Evolutionary conservation across 1,140 invertebrate species (phyloP).

Genomic region (Camponotus floridanus): DNA sequence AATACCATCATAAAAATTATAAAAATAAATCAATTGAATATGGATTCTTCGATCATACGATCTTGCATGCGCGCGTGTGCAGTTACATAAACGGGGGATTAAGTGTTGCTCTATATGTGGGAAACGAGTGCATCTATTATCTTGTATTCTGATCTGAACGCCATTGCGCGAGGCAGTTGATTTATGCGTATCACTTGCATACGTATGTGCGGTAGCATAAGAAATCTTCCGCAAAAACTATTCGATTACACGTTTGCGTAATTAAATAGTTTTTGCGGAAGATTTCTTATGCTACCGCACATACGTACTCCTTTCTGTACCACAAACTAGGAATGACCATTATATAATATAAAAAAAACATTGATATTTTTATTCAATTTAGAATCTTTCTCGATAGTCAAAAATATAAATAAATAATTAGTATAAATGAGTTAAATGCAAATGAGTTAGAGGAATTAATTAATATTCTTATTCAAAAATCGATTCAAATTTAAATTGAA

Average conservation of each 20-base stretch:
- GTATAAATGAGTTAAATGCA: background rate
- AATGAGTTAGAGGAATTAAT: background rate
- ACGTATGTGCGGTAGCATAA: background rate
- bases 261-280: background rate
- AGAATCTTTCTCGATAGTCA: background rate
- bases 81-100: slow-evolving; percentile 65
- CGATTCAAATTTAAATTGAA: background rate
- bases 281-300: background rate
- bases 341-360: background rate
- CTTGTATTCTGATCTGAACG: background rate
- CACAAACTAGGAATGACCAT: background rate
- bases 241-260: background rate
- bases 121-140: slow-evolving; percentile 12
- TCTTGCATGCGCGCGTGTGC: background rate
- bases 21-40: background rate
- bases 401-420: background rate
- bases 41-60: slow-evolving; percentile 2
- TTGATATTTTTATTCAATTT: background rate
- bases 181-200: background rate
- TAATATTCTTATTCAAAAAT: background rate
- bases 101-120: slow-evolving; percentile 32
- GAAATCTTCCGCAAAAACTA: slow-evolving; percentile 1
- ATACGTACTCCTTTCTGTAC: background rate
- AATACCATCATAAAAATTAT: background rate
- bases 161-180: background rate